phyloP scores from a whole-genome alignment of 2,797 vertebrate species.

The Karalla daura region DNA sequence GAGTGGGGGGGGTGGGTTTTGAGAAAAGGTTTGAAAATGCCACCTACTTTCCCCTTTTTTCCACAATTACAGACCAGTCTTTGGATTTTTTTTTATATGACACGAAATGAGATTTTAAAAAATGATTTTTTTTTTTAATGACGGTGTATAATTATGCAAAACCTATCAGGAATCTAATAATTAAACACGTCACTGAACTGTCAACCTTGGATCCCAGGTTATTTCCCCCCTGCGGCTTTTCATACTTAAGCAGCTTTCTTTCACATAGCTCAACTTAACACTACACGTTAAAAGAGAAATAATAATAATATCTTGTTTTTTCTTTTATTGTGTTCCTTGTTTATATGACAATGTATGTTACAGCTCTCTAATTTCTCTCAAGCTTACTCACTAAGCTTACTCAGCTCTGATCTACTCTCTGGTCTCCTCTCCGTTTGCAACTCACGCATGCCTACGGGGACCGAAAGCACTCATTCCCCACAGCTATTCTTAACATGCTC shows the following conservation, averaged over 20 bases:
- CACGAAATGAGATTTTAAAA: constrained; percentile 28
- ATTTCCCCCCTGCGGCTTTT: constrained; percentile 5
- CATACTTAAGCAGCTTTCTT: constrained; percentile 5
- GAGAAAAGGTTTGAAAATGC: constrained; percentile 45
- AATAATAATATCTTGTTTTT: constrained; percentile 8
- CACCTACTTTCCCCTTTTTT: constrained; percentile 56
- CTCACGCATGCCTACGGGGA: constrained; percentile 55
- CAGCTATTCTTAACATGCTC: constrained; percentile 69
- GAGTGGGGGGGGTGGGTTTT: not conserved
- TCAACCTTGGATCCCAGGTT: constrained; percentile 29
- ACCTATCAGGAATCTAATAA: constrained; percentile 20
- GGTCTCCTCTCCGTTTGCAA: constrained; percentile 53
- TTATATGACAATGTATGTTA: constrained; percentile 27
- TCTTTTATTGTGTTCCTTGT: not conserved
- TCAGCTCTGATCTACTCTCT: constrained; percentile 43
- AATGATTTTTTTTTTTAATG: no score
- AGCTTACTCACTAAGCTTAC: constrained; percentile 37
- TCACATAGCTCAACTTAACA: constrained; percentile 25
- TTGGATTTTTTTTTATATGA: constrained; percentile 35
- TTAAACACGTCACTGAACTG: constrained; percentile 50
- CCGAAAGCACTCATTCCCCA: constrained; percentile 59
- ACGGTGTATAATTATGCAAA: constrained; percentile 33
- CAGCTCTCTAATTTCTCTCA: constrained; percentile 14
- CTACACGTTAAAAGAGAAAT: not conserved
- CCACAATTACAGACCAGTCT: constrained; percentile 22